Percentiles rank a stretch among this genome's conserved stretches.
phyloP scores from a whole-genome alignment of 2,888 invertebrate species.

The Dasysyrphus albostriatus region DNA sequence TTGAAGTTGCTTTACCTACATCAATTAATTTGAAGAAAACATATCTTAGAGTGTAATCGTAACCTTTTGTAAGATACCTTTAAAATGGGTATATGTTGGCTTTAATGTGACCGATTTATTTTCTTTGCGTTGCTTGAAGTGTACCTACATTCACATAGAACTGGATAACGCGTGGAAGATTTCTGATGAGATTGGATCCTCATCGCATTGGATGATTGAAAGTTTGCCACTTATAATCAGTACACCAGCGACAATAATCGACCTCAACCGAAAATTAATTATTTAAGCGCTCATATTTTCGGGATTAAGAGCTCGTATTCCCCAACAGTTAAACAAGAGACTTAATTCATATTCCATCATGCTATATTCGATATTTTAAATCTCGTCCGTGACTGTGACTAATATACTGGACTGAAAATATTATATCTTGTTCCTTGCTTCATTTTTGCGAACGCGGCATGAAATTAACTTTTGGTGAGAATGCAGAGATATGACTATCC shows the following conservation, averaged over 20 bases:
- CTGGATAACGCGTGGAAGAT: neutral
- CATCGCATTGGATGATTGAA: neutral
- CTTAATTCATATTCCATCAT: conserved; percentile 15
- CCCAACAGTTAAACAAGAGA: neutral
- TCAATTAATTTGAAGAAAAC: conserved; percentile 41
- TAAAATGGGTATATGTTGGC: conserved; percentile 23
- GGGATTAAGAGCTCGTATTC: conserved; percentile 1
- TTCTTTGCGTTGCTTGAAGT: neutral
- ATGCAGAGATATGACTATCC: neutral
- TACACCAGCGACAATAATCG: conserved; percentile 4
- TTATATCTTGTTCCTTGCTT: conserved; percentile 36
- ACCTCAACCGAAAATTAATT: neutral
- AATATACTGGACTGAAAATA: conserved; percentile 59
- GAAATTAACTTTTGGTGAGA: conserved; percentile 60
- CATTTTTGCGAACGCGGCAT: conserved; percentile 52
- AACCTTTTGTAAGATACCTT: conserved; percentile 3
- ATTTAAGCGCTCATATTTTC: conserved; percentile 2
- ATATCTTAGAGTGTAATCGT: conserved; percentile 45
- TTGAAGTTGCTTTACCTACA: conserved; percentile 5
- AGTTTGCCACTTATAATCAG: neutral
- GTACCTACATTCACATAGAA: neutral
- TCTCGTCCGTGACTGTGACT: conserved; percentile 71
- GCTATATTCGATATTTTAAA: conserved; percentile 33
- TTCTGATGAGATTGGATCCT: conserved; percentile 4
- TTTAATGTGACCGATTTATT: conserved; percentile 54